These are phyloP conservation scores for Salmo trutta DNA, from an alignment of 2,797 vertebrate genomes.

Conservation along the genomic window DNA sequence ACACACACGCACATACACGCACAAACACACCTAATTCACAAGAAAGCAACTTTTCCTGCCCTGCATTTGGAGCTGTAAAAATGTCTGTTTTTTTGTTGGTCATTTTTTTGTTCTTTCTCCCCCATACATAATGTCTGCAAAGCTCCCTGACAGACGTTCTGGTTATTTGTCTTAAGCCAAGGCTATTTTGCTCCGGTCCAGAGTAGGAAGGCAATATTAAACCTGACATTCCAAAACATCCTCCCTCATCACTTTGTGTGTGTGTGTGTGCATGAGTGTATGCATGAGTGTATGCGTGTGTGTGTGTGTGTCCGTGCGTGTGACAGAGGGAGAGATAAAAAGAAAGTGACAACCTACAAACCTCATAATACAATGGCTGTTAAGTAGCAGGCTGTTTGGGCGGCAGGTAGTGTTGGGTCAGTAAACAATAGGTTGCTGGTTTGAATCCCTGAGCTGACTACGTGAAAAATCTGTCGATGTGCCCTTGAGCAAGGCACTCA, in stretches of 20 bases:
- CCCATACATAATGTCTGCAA: slow-evolving; percentile 12
- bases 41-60: not conserved
- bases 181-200: slow-evolving; percentile 43
- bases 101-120: slow-evolving; percentile 13
- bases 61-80: not conserved
- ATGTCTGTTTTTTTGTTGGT: not conserved
- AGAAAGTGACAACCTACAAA: too few relatives aligned
- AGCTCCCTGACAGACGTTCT: slow-evolving; percentile 26
- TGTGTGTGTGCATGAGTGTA: slow-evolving; percentile 9
- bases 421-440: too few relatives aligned
- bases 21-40: slow-evolving; percentile 1
- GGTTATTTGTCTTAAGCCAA: slow-evolving; percentile 46
- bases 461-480: too few relatives aligned
- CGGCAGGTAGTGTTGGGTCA: too few relatives aligned
- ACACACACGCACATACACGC: not conserved
- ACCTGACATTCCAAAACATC: slow-evolving; percentile 40
- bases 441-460: too few relatives aligned
- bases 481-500: too few relatives aligned
- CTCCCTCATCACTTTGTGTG: slow-evolving; percentile 1
- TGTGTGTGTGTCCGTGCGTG: not conserved
- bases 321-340: too few relatives aligned
- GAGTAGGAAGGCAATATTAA: slow-evolving; percentile 33
- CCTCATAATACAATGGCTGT: too few relatives aligned
- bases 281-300: slow-evolving; percentile 13
- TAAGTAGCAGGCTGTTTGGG: too few relatives aligned